Percentiles rank a stretch among this genome's conserved stretches.
Evolutionary conservation across 2,113 vertebrate genomes (phyloP).

Genomic region (Nothocercus julius): DNA sequence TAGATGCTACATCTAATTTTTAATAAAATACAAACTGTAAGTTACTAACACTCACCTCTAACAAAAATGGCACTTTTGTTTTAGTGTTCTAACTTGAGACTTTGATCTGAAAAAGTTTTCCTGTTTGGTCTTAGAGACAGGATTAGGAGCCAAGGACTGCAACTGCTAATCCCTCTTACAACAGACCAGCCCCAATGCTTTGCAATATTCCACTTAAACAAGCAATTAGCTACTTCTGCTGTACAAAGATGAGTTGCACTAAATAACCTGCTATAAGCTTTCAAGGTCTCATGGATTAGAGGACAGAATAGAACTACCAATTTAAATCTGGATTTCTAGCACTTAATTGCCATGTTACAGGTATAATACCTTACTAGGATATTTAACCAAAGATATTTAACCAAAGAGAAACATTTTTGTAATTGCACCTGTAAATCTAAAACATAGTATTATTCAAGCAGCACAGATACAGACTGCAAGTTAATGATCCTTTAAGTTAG

Average conservation of each 20-base stretch:
- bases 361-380: neutral
- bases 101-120: neutral
- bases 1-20: neutral
- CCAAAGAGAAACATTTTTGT: neutral
- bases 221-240: neutral
- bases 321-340: neutral
- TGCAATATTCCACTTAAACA: neutral
- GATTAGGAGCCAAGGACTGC: conserved; percentile 10
- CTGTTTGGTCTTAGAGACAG: neutral
- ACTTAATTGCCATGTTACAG: neutral
- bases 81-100: neutral
- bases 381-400: neutral
- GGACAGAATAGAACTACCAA: neutral
- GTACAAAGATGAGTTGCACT: neutral
- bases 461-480: neutral
- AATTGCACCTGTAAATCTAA: neutral
- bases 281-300: neutral
- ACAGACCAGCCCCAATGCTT: neutral
- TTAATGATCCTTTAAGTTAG: neutral
- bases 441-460: neutral
- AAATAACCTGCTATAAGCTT: neutral
- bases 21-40: neutral
- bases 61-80: neutral
- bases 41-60: neutral
- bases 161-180: conserved; percentile 23